A percentile compares a stretch with the other conserved stretches of the same genome.
phyloP scores from a whole-genome alignment of 2,113 vertebrate species.

The Sander lucioperca region DNA sequence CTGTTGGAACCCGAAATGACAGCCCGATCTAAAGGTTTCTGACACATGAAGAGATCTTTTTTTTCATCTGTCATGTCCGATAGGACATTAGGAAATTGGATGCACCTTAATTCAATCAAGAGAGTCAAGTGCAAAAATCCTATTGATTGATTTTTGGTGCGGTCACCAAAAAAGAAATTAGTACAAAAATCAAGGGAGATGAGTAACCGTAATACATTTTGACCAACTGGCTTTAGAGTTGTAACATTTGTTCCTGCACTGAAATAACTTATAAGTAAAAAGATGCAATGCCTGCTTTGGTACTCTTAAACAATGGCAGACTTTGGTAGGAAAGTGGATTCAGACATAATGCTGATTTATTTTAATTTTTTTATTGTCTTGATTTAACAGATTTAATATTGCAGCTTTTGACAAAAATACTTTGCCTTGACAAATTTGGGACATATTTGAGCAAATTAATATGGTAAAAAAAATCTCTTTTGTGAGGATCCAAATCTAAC shows the following conservation, averaged over 20 bases:
- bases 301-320: background rate
- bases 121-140: background rate
- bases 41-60: background rate
- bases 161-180: background rate
- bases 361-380: background rate
- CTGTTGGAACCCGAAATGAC: background rate
- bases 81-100: background rate
- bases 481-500: background rate
- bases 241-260: background rate
- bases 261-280: background rate
- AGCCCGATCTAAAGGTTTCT: background rate
- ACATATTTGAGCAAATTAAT: background rate
- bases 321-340: conserved; percentile 6
- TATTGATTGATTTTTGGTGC: background rate
- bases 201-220: background rate
- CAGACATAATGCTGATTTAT: background rate
- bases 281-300: background rate
- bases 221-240: background rate
- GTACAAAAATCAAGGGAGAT: background rate
- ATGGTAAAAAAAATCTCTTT: background rate
- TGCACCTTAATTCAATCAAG: background rate
- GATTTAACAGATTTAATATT: background rate
- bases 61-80: background rate
- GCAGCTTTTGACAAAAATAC: background rate
- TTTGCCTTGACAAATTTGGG: background rate